Evolutionary conservation across 2,113 vertebrate genomes (phyloP), one percentile per base, ranked within the genome.

Genomic region (Dasypus novemcinctus): DNA sequence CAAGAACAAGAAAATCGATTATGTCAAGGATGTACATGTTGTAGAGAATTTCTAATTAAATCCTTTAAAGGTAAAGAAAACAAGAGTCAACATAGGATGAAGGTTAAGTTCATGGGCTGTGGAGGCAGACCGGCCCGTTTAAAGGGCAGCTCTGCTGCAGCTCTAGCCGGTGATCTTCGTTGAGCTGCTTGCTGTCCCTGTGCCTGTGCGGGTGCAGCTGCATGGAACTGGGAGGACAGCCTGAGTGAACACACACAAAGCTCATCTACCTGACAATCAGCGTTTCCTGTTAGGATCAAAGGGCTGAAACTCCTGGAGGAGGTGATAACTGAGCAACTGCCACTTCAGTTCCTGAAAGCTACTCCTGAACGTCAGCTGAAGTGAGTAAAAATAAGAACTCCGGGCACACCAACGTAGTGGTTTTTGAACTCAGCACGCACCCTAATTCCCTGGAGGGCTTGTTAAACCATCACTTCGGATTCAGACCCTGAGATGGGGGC

Each of bases 1-100:
- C 68, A 97, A 97, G 33, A 23, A 83, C 38, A 88, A 91, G 92
- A 49, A 8, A 94, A 95, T 96, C 93, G 95, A 86, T 59, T 61
- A 54, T 5, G 1, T 94, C 66, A 78, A 95, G 87, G 1, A 63
- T 93, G 46, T 68, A 31, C 25, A 57, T 66, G 76, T 61, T 54
- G 3, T 61, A 69, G 9, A 90, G 71, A 78, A 87, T 80, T 61
- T 72, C 71, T 95, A 92, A 54, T 86, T 91, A 36, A 0, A 90
- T 43, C 69, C 52, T 93, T 69, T 63, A 43, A 72, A 81, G 29
- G 31, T 33, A 27, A 18, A 36, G 49, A 36, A 57, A 59, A 23
- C 66, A 74, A 31, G 43, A 71, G 7, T 36, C 20, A 25, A 25
- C 21, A 27, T 72, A 36, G 38, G 7, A 7, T 49, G 36, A 21